phyloP scores from a whole-genome alignment of 2,797 vertebrate genomes.

The Amazonetta brasiliensis region DNA sequence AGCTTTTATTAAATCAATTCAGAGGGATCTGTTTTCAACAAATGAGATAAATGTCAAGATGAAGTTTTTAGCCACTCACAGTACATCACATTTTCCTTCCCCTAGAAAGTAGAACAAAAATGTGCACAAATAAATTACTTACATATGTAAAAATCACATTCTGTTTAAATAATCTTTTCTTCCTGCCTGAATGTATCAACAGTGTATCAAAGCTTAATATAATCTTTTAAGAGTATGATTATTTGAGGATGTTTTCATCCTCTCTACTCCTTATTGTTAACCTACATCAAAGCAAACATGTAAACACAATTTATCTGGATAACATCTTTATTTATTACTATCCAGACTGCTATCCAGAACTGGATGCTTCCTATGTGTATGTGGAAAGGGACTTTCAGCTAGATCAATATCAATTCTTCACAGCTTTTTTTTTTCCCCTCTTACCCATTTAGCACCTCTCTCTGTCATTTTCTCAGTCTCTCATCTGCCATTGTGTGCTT shows the following conservation, averaged over 20 bases:
- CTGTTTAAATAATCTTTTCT: conserved; percentile 61
- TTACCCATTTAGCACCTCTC: not conserved
- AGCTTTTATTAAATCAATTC: conserved; percentile 61
- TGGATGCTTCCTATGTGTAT: not conserved
- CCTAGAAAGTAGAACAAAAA: conserved; percentile 38
- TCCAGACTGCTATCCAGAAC: too few species aligned
- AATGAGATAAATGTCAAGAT: conserved; percentile 70
- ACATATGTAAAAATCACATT: conserved; percentile 46
- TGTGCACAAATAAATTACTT: conserved; percentile 63
- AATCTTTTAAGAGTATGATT: conserved; percentile 53
- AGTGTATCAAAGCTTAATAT: conserved; percentile 34
- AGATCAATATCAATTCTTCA: conserved; percentile 4
- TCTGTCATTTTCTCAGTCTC: not conserved
- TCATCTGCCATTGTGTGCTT: not conserved
- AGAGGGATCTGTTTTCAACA: conserved; percentile 62
- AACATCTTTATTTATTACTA: not conserved
- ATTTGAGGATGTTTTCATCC: conserved; percentile 47
- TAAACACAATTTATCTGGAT: not conserved
- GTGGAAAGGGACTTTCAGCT: not conserved
- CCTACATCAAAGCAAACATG: conserved; percentile 24
- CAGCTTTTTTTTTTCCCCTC: not conserved
- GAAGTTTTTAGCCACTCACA: conserved; percentile 43
- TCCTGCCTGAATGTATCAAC: conserved; percentile 34
- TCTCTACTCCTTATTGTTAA: not conserved
- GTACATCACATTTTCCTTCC: conserved; percentile 60